phyloP scores from a whole-genome alignment of 2,888 invertebrate genomes.

The Yponomeuta sedellus region DNA sequence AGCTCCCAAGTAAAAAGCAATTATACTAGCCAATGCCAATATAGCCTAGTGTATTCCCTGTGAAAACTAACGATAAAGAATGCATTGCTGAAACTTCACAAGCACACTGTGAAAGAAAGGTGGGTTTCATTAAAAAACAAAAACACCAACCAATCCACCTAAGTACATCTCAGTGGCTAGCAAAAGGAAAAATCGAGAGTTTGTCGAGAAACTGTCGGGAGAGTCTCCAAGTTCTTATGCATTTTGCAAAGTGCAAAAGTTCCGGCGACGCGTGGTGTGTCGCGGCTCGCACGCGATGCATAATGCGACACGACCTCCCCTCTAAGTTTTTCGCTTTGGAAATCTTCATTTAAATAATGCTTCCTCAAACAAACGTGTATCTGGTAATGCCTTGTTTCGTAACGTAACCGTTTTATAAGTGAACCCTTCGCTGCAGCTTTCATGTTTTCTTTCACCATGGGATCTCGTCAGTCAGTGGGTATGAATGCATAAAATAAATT shows the following conservation, averaged over 20 bases:
- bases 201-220: constrained; percentile 31
- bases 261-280: constrained; percentile 43
- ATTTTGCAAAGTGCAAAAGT: constrained; percentile 66
- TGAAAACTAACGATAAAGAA: too few species aligned
- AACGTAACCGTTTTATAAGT: constrained; percentile 14
- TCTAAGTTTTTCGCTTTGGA: constrained; percentile 51
- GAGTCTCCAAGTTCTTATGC: constrained; percentile 57
- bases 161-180: constrained; percentile 1
- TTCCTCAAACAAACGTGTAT: constrained; percentile 46
- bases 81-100: too few species aligned
- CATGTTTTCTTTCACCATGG: not conserved
- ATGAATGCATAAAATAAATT: not conserved
- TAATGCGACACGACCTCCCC: constrained; percentile 41
- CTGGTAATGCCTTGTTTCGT: constrained; percentile 32
- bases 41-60: too few species aligned
- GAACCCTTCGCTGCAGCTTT: constrained; percentile 19
- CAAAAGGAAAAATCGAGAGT: constrained; percentile 13
- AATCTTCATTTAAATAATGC: constrained; percentile 56
- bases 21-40: too few species aligned
- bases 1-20: too few species aligned
- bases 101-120: too few species aligned
- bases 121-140: not conserved
- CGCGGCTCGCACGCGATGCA: constrained; percentile 50
- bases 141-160: not conserved
- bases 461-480: not conserved